phyloP scores from a whole-genome alignment of 2,797 vertebrate genomes.

The Triplophysa yarkandensis region DNA sequence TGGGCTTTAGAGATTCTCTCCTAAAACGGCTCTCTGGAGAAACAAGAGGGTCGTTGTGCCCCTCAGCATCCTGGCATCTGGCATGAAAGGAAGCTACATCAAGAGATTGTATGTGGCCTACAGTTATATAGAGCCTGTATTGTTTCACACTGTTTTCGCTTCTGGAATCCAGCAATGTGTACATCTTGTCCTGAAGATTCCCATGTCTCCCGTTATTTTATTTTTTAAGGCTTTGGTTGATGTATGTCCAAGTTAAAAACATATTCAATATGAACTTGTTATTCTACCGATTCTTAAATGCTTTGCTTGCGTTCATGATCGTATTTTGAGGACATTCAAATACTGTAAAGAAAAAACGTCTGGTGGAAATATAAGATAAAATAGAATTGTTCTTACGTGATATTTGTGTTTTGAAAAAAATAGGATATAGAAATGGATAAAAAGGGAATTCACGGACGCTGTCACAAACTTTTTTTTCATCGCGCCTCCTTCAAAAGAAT shows the following conservation, averaged over 20 bases:
- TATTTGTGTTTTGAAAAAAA: neutral
- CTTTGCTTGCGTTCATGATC: no score
- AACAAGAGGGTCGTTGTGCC: slow-evolving; percentile 22
- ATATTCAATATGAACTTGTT: no score
- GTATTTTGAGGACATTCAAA: no score
- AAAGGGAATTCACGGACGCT: no score
- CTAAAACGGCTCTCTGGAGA: neutral
- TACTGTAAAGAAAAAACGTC: neutral
- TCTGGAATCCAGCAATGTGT: neutral
- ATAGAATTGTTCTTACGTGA: neutral
- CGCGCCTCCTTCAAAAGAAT: no score
- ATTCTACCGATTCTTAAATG: no score
- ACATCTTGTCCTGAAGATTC: neutral
- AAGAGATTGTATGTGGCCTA: slow-evolving; percentile 11
- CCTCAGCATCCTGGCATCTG: slow-evolving; percentile 6
- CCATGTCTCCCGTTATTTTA: neutral
- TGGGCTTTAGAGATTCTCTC: neutral
- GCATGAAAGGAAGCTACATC: slow-evolving; percentile 10
- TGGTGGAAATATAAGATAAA: neutral
- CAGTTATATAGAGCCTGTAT: neutral
- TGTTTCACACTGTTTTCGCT: slow-evolving; percentile 9
- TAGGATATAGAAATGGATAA: no score
- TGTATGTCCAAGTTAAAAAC: no score
- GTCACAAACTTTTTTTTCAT: no score
- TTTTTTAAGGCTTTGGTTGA: no score